Evolutionary conservation across 2,797 vertebrate genomes (phyloP).

Genomic region (Myripristis jacobus): DNA sequence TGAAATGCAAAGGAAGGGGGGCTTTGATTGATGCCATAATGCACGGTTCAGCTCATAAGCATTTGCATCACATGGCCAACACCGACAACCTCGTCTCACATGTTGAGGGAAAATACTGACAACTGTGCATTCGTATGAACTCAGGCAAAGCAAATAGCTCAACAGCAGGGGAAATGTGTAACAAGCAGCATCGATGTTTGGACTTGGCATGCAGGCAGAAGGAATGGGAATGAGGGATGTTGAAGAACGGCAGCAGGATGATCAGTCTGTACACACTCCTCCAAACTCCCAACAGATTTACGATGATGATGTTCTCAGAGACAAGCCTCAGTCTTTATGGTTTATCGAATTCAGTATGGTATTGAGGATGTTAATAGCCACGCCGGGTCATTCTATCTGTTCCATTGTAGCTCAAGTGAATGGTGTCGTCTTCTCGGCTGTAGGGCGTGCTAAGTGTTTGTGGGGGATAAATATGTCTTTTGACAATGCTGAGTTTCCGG

Average conservation of each 20-base stretch:
- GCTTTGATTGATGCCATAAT: constrained; percentile 19
- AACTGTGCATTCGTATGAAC: constrained; percentile 31
- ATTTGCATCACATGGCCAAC: constrained; percentile 10
- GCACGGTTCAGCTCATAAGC: not conserved
- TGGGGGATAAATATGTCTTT: too few species aligned
- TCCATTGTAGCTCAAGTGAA: too few species aligned
- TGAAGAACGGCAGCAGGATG: not conserved
- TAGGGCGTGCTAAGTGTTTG: too few species aligned
- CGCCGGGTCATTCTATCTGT: too few species aligned
- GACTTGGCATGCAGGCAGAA: constrained; percentile 35
- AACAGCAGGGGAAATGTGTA: constrained; percentile 50
- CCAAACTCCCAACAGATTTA: not conserved
- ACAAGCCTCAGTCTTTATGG: too few species aligned
- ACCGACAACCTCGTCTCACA: not conserved
- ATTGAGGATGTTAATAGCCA: too few species aligned
- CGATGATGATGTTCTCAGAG: too few species aligned
- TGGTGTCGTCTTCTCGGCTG: too few species aligned
- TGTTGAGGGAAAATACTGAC: constrained; percentile 28
- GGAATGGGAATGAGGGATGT: constrained; percentile 35
- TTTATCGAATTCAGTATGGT: too few species aligned
- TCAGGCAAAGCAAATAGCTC: constrained; percentile 55
- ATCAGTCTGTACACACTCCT: constrained; percentile 3
- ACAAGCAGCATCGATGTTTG: constrained; percentile 56
- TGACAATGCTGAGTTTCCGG: not conserved
- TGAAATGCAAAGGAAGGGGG: constrained; percentile 6